phyloP scores from a whole-genome alignment of 2,797 vertebrate species.

The Sebastes ruberrimus region DNA sequence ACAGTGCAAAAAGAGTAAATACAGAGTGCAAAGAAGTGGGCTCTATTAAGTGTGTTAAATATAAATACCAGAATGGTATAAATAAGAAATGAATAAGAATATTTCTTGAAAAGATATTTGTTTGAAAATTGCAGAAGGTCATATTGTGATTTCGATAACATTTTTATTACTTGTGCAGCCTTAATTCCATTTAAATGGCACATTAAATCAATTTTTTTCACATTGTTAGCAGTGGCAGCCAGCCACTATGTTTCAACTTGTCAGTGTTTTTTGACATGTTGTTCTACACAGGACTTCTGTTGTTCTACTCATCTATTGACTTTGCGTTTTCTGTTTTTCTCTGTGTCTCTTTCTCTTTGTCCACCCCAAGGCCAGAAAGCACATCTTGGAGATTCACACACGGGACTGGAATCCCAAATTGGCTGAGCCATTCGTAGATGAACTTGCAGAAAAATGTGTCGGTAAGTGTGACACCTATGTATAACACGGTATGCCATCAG shows the following conservation, averaged over 20 bases:
- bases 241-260: fast-evolving
- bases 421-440: slow-evolving; percentile 93
- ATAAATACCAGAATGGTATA: too few relatives aligned
- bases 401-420: slow-evolving; percentile 97
- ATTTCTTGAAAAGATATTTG: too few relatives aligned
- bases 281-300: not conserved
- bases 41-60: too few relatives aligned
- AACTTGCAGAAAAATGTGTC: slow-evolving; percentile 98
- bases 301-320: not conserved
- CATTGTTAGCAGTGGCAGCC: not conserved
- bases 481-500: not conserved
- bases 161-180: too few relatives aligned
- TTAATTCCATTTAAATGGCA: not conserved
- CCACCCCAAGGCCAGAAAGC: slow-evolving; percentile 90
- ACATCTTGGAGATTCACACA: slow-evolving; percentile 98
- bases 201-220: not conserved
- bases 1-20: too few relatives aligned
- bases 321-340: not conserved
- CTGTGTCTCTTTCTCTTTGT: not conserved
- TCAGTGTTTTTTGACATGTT: not conserved
- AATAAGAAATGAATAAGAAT: too few relatives aligned
- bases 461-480: slow-evolving; percentile 83
- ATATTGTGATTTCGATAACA: too few relatives aligned
- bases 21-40: too few relatives aligned
- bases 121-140: too few relatives aligned